Percentiles rank a stretch among this genome's conserved stretches.
Conservation (phyloP, 53 echinoderm and acorn worm species). For the Crossaster papposus region DNA sequence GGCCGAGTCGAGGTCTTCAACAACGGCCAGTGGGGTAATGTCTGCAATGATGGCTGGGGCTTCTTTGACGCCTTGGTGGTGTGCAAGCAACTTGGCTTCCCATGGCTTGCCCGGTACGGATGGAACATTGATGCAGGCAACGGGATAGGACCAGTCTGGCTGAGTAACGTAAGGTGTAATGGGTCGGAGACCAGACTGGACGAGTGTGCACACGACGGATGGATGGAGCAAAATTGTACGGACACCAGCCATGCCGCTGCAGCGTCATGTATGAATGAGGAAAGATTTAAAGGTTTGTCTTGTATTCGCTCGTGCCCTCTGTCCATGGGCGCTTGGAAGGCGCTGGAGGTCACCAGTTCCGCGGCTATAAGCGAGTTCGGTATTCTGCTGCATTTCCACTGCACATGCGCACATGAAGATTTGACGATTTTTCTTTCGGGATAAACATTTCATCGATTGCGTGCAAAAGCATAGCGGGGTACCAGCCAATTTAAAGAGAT, state of each 20-base stretch:
- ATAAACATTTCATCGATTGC: no score
- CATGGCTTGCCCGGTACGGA: slow-evolving; percentile 6
- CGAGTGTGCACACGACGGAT: slow-evolving; percentile 22
- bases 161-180: slow-evolving; percentile 33
- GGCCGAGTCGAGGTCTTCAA: slow-evolving; percentile 47
- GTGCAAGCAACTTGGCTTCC: slow-evolving; percentile 44
- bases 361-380: no score
- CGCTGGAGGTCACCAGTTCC: no score
- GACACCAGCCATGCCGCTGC: not conserved
- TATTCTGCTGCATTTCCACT: no score
- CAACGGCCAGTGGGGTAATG: slow-evolving; percentile 29
- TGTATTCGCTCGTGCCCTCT: not conserved
- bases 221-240: slow-evolving; percentile 31
- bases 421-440: not conserved
- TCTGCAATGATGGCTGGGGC: slow-evolving; percentile 38
- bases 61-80: slow-evolving; percentile 39
- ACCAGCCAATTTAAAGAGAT: no score
- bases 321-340: no score
- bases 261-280: slow-evolving; percentile 1
- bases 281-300: slow-evolving; percentile 1
- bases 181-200: slow-evolving; percentile 53
- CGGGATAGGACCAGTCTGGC: slow-evolving; percentile 40
- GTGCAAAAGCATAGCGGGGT: no score
- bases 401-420: no score
- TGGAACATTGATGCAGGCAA: slow-evolving; percentile 31